Evolutionary conservation across 92 coral and sea anemone genomes (phyloP), one percentile per base, ranked within the genome.

Genomic region (Parazoanthus darwini): DNA sequence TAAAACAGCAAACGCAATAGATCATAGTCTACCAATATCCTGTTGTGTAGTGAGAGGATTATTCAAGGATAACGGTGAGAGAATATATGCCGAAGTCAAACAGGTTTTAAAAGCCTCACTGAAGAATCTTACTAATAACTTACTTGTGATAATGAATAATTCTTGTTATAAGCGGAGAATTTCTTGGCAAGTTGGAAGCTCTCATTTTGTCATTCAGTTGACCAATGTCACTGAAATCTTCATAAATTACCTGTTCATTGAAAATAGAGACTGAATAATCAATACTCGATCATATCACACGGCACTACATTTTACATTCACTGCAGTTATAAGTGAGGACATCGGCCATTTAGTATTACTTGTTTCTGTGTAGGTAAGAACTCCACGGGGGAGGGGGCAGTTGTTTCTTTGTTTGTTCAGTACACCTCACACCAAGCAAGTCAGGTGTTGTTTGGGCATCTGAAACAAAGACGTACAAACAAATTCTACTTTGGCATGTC

Each of bases 131-230:
- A 29, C 71, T 36, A 50, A 59, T 14, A 35, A 94, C 98, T 95
- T 89, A 97, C 99, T 92, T 97, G 93, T 97, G 99, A 76, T 94
- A 97, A 86, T 97, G 99, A 72, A 97, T 90, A 25, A 97, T 91
- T 86, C 99, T 92, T 50, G 96, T 93, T 18, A 94, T 33, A 23
- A 97, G 88, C 3, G 99, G 91, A 1, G 94, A 88, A 74, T 94
- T 94, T 42, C 88, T 85, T 7, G 93, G 92, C 80, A 95, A 82
- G 37, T 86, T 85, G 20, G 97, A 96, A 1, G 85, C 59, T 58
- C 99, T 90, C 77, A 97, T 80, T 79, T 91, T 94, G 71, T 97
- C 99, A 88, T 97, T 95, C 89, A 97, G 92, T 85, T 97, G 99
- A 76, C 95, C 93, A 56, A 97, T 94, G 46, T 97, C 99, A 90